phyloP scores from a whole-genome alignment of 2,888 invertebrate genomes.

The Drosophila histrio region DNA sequence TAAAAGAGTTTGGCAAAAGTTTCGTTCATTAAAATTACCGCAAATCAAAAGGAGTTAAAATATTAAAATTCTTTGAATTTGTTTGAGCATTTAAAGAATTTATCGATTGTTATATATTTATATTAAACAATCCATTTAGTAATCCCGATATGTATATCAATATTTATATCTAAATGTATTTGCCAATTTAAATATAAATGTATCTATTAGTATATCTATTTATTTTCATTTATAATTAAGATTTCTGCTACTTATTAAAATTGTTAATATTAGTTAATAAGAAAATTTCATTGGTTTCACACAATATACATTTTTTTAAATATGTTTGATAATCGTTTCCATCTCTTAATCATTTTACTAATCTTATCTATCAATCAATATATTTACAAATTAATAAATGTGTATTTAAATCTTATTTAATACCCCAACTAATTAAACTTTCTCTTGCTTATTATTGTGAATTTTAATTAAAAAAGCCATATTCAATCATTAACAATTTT shows the following conservation, averaged over 20 bases:
- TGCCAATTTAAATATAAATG: no score
- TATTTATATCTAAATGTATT: no score
- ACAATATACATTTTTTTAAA: no score
- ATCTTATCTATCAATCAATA: neutral
- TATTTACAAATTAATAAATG: no score
- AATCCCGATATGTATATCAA: no score
- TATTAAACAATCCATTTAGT: no score
- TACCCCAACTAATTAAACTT: neutral
- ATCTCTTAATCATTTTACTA: no score
- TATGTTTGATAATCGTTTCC: no score
- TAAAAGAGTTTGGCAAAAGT: neutral
- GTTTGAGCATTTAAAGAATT: neutral
- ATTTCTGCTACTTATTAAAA: neutral
- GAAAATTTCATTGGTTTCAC: conserved; percentile 16
- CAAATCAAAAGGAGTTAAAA: neutral
- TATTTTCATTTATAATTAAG: no score
- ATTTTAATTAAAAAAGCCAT: neutral
- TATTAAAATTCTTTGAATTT: neutral
- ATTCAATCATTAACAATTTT: conserved; percentile 6
- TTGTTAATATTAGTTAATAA: conserved; percentile 21
- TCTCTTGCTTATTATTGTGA: neutral
- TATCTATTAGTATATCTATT: no score
- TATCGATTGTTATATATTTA: no score
- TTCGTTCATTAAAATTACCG: neutral
- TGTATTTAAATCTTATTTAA: no score